phyloP scores from a whole-genome alignment of 2,888 invertebrate genomes.

The Zygogramma bicolorata region DNA sequence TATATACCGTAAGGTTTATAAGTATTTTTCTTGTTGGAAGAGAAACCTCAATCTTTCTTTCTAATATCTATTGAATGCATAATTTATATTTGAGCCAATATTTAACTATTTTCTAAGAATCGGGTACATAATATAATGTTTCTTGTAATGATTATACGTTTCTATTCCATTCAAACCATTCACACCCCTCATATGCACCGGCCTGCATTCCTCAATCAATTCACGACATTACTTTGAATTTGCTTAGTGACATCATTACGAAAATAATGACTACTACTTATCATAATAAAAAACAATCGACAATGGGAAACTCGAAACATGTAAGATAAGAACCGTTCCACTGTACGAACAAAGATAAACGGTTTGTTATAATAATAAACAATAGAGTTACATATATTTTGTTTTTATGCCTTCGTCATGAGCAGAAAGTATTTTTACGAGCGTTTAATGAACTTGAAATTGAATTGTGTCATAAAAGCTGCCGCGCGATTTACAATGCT shows the following conservation, averaged over 20 bases:
- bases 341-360: slow-evolving; percentile 3
- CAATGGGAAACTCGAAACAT: not conserved
- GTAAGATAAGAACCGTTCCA: slow-evolving; percentile 6
- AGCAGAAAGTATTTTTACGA: not conserved
- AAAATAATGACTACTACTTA: not conserved
- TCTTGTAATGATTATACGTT: too few relatives aligned
- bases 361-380: not conserved
- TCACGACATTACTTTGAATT: not conserved
- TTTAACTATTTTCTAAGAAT: too few relatives aligned
- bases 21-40: too few relatives aligned
- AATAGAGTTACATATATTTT: slow-evolving; percentile 1
- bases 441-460: slow-evolving; percentile 2
- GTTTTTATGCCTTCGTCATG: not conserved
- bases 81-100: too few relatives aligned
- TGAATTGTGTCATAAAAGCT: not conserved
- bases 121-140: too few relatives aligned
- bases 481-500: not conserved
- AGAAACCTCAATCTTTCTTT: too few relatives aligned
- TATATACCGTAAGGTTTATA: too few relatives aligned
- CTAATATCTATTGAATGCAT: too few relatives aligned
- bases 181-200: not conserved
- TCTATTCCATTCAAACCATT: too few relatives aligned
- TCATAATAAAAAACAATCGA: not conserved
- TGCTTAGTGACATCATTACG: not conserved
- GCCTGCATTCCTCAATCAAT: not conserved